Base-by-base conservation (phyloP, 2,113 vertebrate species). In the Taxidea taxus region DNA sequence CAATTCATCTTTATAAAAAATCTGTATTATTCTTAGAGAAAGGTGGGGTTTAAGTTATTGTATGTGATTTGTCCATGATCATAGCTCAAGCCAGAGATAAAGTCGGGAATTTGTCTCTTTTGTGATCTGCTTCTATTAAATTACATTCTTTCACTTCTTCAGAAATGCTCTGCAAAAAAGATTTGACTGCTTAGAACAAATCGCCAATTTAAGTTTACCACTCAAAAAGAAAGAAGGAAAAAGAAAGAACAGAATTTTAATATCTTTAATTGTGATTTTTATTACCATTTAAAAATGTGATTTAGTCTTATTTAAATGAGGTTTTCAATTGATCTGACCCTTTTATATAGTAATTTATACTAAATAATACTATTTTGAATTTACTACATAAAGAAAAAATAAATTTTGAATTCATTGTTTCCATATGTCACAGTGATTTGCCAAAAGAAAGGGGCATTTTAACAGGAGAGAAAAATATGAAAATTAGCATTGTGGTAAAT, bases 1-100 rank as follows among this genome's bases (percentile, higher is more conserved):
- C 34, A 90, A 10, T 90, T 97, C 37, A 95, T 64, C 54, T 93
- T 96, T 90, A 87, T n/a, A 81, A 88, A 56, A 95, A 93, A 4
- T 68, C 11, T 70, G 0, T 84, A 42, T 60, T 97, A 42, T 91
- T 93, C 31, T 93, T 92, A 81, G 18, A 89, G 49, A 91, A 95
- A 91, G 94, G 44, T 70, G 9, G 6, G 0, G 13, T 90, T 94
- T 64, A 72, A 84, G 25, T 7, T 94, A 25, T 95, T 97, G 77
- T 82, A 37, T 62, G 7, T 97, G 62, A 91, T 95, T 89, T 78
- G 18, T 86, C 47, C 31, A 44, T 74, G 51, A 80, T 93, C 51
- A 93, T 42, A 94, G 75, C 83, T 39, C 54, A 96, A 85, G 34
- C 44, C 37, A 90, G 82, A 74, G 39, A 62, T 62, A 80, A 87